phyloP scores from a whole-genome alignment of 2,888 invertebrate species.

The Orthosia gracilis region DNA sequence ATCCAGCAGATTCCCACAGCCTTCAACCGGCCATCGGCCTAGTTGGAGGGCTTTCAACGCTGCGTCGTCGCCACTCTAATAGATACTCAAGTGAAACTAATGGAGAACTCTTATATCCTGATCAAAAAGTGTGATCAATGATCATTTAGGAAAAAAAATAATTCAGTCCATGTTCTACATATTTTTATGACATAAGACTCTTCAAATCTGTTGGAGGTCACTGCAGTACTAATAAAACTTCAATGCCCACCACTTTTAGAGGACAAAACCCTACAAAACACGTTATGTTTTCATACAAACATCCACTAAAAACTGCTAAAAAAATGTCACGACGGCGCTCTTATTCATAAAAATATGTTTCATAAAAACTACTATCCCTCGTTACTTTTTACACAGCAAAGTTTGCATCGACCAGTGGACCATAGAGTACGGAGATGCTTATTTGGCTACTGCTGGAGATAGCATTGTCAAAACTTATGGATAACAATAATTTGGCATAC shows the following conservation, averaged over 20 bases:
- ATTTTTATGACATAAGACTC: neutral
- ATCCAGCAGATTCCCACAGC: too few species aligned
- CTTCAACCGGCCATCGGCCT: too few species aligned
- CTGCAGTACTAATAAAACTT: slow-evolving; percentile 5
- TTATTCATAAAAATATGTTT: slow-evolving; percentile 29
- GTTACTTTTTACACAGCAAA: slow-evolving; percentile 43
- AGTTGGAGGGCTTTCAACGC: too few species aligned
- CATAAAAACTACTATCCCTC: slow-evolving; percentile 35
- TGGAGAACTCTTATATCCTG: too few species aligned
- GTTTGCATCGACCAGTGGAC: slow-evolving; percentile 19
- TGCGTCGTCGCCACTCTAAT: too few species aligned
- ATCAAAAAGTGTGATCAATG: too few species aligned
- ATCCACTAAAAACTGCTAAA: neutral
- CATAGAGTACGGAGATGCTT: neutral
- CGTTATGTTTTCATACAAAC: slow-evolving; percentile 2
- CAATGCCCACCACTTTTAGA: neutral
- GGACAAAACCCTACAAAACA: neutral
- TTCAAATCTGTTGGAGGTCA: too few species aligned
- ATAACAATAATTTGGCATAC: too few species aligned
- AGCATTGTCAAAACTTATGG: neutral
- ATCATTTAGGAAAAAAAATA: too few species aligned
- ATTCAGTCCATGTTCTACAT: too few species aligned
- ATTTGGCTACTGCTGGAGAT: neutral
- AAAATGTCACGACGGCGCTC: slow-evolving; percentile 13
- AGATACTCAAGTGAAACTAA: too few species aligned